These are phyloP conservation scores for Pinna nobilis DNA, from an alignment of 1,140 invertebrate species.

Conservation along the genomic window DNA sequence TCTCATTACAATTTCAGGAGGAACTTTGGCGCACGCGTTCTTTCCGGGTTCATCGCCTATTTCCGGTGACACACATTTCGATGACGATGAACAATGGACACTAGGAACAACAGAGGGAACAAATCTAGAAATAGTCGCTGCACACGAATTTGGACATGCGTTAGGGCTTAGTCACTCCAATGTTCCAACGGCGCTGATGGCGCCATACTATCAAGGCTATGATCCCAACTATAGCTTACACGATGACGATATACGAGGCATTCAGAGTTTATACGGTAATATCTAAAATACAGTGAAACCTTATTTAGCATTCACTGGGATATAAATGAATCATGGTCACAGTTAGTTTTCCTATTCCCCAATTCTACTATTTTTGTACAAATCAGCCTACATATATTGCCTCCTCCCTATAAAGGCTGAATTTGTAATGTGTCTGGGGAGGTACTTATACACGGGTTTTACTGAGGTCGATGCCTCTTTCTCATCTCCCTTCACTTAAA, in stretches of 20 bases:
- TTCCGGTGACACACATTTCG: slow-evolving; percentile 78
- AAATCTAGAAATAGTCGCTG: slow-evolving; percentile 61
- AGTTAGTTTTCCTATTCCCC: no score
- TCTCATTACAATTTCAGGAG: slow-evolving; percentile 43
- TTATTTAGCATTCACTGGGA: no score
- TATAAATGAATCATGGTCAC: no score
- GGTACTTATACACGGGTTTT: no score
- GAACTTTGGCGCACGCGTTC: slow-evolving; percentile 72
- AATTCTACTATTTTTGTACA: no score
- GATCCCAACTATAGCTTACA: slow-evolving; percentile 78
- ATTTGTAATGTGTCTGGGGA: no score
- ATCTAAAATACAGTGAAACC: not conserved
- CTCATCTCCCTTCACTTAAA: no score
- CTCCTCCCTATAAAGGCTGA: no score
- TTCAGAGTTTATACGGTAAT: slow-evolving; percentile 78
- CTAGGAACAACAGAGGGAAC: slow-evolving; percentile 54
- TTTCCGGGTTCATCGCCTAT: slow-evolving; percentile 73
- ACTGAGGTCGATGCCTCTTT: no score
- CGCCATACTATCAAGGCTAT: slow-evolving; percentile 58
- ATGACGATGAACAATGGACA: slow-evolving; percentile 70
- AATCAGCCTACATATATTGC: no score
- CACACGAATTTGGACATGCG: slow-evolving; percentile 67
- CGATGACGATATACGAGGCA: slow-evolving; percentile 90
- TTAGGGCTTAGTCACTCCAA: slow-evolving; percentile 60
- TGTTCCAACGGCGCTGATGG: slow-evolving; percentile 56